Conservation (phyloP, 37 sponge, comb jelly and placozoan species). For the Cliona cf. orientalis region DNA sequence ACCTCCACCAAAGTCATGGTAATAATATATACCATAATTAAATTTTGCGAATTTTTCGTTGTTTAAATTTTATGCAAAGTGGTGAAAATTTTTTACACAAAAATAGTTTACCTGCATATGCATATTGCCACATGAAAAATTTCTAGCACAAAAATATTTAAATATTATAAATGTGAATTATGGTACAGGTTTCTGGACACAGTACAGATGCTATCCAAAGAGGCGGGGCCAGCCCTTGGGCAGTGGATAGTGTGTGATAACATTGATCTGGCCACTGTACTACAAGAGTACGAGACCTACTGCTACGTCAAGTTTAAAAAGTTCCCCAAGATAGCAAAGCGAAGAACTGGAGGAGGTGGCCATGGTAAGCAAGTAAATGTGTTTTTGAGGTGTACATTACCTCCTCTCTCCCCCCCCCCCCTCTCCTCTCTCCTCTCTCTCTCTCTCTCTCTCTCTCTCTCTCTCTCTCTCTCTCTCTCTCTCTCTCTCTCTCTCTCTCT, state of each 20-base stretch:
- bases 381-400: neutral
- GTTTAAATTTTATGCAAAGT: too few relatives aligned
- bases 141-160: too few relatives aligned
- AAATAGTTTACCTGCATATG: too few relatives aligned
- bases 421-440: neutral
- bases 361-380: neutral
- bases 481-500: neutral
- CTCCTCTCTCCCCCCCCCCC: neutral
- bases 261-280: constrained; percentile 88
- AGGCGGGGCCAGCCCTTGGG: constrained; percentile 68
- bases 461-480: neutral
- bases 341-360: constrained; percentile 5
- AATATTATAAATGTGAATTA: neutral
- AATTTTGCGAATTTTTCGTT: too few relatives aligned
- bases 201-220: constrained; percentile 58
- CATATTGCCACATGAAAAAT: too few relatives aligned
- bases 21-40: too few relatives aligned
- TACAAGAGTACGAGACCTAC: constrained; percentile 96
- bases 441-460: neutral
- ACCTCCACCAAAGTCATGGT: too few relatives aligned
- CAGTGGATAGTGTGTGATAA: constrained; percentile 94
- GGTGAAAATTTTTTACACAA: too few relatives aligned
- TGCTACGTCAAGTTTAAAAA: constrained; percentile 93
- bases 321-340: constrained; percentile 88
- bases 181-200: constrained; percentile 76